phyloP scores from a whole-genome alignment of 2,888 invertebrate genomes.

The Mechanitis mazaeus region DNA sequence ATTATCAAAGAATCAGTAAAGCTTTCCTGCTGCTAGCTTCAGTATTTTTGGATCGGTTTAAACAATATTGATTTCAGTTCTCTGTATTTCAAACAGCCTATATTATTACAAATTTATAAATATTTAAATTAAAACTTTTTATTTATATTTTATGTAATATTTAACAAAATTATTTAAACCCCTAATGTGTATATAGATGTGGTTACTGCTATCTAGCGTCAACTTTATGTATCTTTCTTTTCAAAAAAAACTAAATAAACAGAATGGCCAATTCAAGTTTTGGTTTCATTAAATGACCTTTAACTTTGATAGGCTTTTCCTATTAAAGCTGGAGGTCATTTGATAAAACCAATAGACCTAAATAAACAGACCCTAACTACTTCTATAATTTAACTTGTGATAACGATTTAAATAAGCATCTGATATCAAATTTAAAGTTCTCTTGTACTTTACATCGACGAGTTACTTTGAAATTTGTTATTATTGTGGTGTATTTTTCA shows the following conservation, averaged over 20 bases:
- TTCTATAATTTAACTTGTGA: slow-evolving; percentile 39
- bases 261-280: slow-evolving; percentile 12
- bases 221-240: not conserved
- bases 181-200: not conserved
- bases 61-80: too few relatives aligned
- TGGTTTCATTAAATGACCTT: slow-evolving; percentile 39
- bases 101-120: too few relatives aligned
- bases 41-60: too few relatives aligned
- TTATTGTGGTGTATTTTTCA: too few relatives aligned
- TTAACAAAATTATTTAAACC: not conserved
- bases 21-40: too few relatives aligned
- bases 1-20: too few relatives aligned
- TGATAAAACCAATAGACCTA: slow-evolving; percentile 42
- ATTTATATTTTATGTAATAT: not conserved
- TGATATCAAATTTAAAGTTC: slow-evolving; percentile 18
- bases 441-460: slow-evolving; percentile 7
- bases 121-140: too few relatives aligned
- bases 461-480: too few relatives aligned
- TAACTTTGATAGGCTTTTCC: slow-evolving; percentile 22
- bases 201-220: not conserved
- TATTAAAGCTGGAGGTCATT: slow-evolving; percentile 32
- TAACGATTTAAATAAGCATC: slow-evolving; percentile 36
- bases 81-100: too few relatives aligned
- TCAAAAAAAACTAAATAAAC: slow-evolving; percentile 3
- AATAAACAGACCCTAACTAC: slow-evolving; percentile 46